Evolutionary conservation across 2,113 vertebrate species (phyloP).

Genomic region (Aspiorhynchus laticeps): DNA sequence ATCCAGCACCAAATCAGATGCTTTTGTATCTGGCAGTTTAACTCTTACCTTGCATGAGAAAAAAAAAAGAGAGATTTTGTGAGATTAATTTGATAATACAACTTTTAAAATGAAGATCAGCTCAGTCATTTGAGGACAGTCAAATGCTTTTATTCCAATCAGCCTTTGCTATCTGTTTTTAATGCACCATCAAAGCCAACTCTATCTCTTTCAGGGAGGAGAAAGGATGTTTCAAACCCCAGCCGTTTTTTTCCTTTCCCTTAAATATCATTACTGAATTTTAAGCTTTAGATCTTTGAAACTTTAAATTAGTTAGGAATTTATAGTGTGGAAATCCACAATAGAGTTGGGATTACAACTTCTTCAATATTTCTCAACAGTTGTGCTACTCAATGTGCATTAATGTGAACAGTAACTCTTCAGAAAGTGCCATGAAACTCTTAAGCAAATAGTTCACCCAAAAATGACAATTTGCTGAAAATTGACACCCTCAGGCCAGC

Average conservation of each 20-base stretch:
- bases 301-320: not conserved
- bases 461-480: no score
- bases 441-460: not conserved
- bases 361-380: not conserved
- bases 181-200: not conserved
- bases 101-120: slow-evolving; percentile 5
- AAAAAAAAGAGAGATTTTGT: not conserved
- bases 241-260: not conserved
- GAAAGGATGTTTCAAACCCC: not conserved
- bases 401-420: not conserved
- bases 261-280: not conserved
- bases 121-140: not conserved
- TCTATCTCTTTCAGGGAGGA: not conserved
- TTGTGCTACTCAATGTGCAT: not conserved
- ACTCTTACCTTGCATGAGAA: slow-evolving; percentile 83
- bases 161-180: not conserved
- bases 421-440: not conserved
- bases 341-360: not conserved
- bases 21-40: slow-evolving; percentile 85
- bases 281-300: not conserved
- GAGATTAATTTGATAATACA: not conserved
- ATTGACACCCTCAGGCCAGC: no score
- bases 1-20: slow-evolving; percentile 84
- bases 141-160: not conserved
- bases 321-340: not conserved